Base-by-base conservation (phyloP, 2,113 vertebrate genomes). In the Condylura cristata region DNA sequence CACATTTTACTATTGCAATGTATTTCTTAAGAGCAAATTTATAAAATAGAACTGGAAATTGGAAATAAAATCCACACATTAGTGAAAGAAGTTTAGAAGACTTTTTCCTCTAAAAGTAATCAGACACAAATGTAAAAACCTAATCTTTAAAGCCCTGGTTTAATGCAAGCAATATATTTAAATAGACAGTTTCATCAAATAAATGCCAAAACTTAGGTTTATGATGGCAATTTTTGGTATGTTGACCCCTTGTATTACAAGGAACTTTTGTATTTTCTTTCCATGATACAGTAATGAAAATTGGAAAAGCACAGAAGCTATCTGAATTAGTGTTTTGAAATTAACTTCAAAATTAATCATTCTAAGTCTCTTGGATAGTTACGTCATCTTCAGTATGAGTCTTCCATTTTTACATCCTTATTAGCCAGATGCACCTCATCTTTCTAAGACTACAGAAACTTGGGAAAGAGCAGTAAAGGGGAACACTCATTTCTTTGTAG, bases 401-500 rank as follows among this genome's bases (percentile, higher is more conserved):
- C 16, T 71, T 32, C 48, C 32, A 6, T 34, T 2, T 63, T 0
- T 5, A 8, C 6, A 20, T 5, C 4, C 26, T 22, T 17, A 1
- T 6, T 34, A 28, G 6, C 18, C 41, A 56, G 17, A 10, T 6
- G 61, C 1, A 0, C 1, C 30, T 61, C 3, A 34, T 44, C 48
- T 41, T 5, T 11, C 16, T 11, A 3, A 11, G 32, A 56, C 5
- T n/a, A n/a, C 39, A n/a, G 46, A 78, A 39, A 11, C 3, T 3
- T 1, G 2, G 4, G 3, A 39, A 6, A 16, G 2, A 12, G 28
- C 0, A 11, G 2, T 12, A 28, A 61, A 11, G 60, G 28, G 9
- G 28, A 10, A 13, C 6, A 20, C 68, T 18, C 8, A 39, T 16
- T 44, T n/a, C 2, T 53, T 48, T 44, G 32, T 39, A 51, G 12